Conservation (phyloP, 2,888 invertebrate species). For the Alloscopus bannaensis region DNA sequence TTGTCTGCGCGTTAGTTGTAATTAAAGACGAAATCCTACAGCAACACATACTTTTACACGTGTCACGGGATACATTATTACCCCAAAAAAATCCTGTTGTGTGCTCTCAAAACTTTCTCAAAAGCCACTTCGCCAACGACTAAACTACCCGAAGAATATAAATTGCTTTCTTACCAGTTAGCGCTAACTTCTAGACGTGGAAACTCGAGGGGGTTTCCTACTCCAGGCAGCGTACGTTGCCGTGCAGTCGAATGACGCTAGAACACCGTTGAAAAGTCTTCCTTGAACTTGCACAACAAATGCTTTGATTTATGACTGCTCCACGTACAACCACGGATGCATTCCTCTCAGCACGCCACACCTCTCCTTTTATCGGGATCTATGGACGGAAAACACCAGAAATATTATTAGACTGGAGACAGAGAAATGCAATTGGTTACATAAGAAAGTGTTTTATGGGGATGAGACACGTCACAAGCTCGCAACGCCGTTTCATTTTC, state of each 20-base stretch:
- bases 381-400: slow-evolving; percentile 21
- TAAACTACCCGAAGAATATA: slow-evolving; percentile 44
- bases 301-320: slow-evolving; percentile 52
- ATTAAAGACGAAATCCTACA: slow-evolving; percentile 38
- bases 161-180: slow-evolving; percentile 52
- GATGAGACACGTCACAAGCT: too few species aligned
- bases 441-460: too few species aligned
- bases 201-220: slow-evolving; percentile 29
- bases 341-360: slow-evolving; percentile 34
- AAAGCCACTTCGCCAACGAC: slow-evolving; percentile 25
- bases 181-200: slow-evolving; percentile 27
- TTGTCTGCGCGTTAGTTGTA: slow-evolving; percentile 39
- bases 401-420: too few species aligned
- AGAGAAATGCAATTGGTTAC: too few species aligned
- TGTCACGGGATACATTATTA: too few species aligned
- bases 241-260: background rate
- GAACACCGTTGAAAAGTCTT: slow-evolving; percentile 19
- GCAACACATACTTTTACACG: background rate
- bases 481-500: too few species aligned
- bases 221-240: background rate
- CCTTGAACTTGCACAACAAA: slow-evolving; percentile 45
- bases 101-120: slow-evolving; percentile 34
- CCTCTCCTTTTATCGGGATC: slow-evolving; percentile 30
- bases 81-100: too few species aligned
- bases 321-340: slow-evolving; percentile 17